Percentiles rank a stretch among this genome's conserved stretches.
phyloP scores from a whole-genome alignment of 1,140 invertebrate species.

The Lucilia cuprina region DNA sequence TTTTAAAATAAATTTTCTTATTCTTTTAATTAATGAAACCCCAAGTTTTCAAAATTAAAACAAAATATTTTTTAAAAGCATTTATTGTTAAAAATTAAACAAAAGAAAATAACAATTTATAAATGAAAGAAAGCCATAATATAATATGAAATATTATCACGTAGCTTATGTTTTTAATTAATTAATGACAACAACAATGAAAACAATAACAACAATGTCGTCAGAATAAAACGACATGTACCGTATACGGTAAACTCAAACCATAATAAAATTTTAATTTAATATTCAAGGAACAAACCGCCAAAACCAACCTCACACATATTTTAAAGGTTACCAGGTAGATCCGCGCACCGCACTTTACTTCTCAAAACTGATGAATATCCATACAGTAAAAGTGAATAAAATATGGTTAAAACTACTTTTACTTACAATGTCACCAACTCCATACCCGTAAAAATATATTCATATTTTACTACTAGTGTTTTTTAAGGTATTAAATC shows the following conservation, averaged over 20 bases:
- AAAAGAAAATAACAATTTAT: too few species aligned
- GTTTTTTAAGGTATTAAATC: neutral
- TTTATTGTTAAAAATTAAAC: too few species aligned
- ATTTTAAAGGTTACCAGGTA: neutral
- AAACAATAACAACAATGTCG: neutral
- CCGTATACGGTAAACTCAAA: neutral
- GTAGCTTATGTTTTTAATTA: constrained; percentile 34
- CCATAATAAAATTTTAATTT: neutral
- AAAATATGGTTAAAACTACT: neutral
- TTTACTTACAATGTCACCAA: neutral
- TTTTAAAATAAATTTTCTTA: too few species aligned
- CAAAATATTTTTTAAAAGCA: too few species aligned
- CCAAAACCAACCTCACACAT: neutral
- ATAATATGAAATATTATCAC: constrained; percentile 16
- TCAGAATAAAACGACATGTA: neutral
- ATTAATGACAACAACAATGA: constrained; percentile 26
- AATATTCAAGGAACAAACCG: neutral
- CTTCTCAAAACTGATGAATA: neutral
- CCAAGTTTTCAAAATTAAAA: too few species aligned
- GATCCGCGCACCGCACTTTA: neutral
- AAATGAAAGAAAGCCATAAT: too few species aligned
- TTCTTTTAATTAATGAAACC: too few species aligned
- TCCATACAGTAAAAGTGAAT: neutral
- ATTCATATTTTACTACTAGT: neutral
- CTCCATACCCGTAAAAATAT: neutral